A percentile compares a stretch with the other conserved stretches of the same genome.
Conservation (phyloP, 1,140 invertebrate species). For the Uloborus diversus region DNA sequence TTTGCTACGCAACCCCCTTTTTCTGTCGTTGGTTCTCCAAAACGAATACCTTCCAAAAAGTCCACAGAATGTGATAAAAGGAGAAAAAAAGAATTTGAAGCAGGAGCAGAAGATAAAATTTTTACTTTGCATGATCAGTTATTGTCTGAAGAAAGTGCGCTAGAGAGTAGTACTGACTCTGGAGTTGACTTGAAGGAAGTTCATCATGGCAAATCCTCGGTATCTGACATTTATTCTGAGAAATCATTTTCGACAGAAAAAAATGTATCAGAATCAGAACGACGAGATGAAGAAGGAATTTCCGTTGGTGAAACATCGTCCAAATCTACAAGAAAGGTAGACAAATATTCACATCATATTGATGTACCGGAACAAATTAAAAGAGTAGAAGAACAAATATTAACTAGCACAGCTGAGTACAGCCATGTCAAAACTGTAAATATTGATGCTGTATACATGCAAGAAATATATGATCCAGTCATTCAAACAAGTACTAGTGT, state of each 20-base stretch:
- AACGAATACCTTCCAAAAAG: neutral
- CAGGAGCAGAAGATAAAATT: constrained; percentile 1
- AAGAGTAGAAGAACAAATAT: neutral
- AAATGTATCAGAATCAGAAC: no score
- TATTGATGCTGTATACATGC: neutral
- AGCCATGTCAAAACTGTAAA: neutral
- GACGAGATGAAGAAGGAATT: no score
- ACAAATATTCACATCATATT: neutral
- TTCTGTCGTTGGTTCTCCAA: constrained; percentile 10
- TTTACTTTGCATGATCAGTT: constrained; percentile 29
- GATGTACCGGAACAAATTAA: neutral
- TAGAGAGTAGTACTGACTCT: constrained; percentile 46
- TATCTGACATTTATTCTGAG: neutral
- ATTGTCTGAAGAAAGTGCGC: constrained; percentile 47
- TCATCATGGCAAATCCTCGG: neutral
- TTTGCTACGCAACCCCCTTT: constrained; percentile 38
- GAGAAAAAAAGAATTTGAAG: neutral
- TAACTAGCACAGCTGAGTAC: neutral
- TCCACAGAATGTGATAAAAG: constrained; percentile 1
- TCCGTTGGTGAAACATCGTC: no score
- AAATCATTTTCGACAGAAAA: no score
- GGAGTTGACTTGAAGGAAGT: constrained; percentile 41
- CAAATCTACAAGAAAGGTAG: no score
- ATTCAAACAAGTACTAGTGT: neutral
- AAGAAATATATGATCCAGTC: neutral